Conservation (phyloP, 2,888 invertebrate species). For the Perizoma affinitatum region DNA sequence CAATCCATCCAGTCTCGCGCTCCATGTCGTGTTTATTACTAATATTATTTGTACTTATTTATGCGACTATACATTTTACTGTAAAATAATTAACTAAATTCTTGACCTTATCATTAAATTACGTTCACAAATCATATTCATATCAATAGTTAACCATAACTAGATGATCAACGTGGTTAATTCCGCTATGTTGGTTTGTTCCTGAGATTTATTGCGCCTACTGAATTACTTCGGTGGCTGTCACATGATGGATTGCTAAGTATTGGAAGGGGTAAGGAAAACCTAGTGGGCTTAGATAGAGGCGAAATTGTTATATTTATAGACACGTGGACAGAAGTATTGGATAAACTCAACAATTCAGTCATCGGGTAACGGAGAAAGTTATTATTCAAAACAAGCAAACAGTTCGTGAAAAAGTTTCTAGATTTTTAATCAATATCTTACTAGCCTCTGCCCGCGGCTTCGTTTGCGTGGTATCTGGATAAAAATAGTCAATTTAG, state of each 20-base stretch:
- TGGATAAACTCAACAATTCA: too few species aligned
- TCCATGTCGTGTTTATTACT: not conserved
- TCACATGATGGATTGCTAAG: conserved; percentile 49
- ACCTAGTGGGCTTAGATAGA: conserved; percentile 9
- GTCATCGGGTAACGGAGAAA: too few species aligned
- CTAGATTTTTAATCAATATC: too few species aligned
- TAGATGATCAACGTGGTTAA: conserved; percentile 41
- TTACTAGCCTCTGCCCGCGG: too few species aligned
- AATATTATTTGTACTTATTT: not conserved
- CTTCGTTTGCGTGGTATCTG: too few species aligned
- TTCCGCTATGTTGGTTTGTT: conserved; percentile 42
- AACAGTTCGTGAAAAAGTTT: too few species aligned
- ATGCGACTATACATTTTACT: not conserved
- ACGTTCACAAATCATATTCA: conserved; percentile 32
- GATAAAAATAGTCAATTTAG: too few species aligned
- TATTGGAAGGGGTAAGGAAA: conserved; percentile 8
- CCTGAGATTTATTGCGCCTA: conserved; percentile 50
- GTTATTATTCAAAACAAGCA: too few species aligned
- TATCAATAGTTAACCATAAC: conserved; percentile 39
- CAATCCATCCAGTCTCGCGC: too few species aligned
- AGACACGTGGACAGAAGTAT: too few species aligned
- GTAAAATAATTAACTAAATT: conserved; percentile 10
- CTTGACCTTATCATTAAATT: conserved; percentile 28
- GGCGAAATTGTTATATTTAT: not conserved
- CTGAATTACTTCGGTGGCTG: conserved; percentile 51